Base-by-base conservation (phyloP, 2,888 invertebrate genomes). In the Melanostoma scalare region DNA sequence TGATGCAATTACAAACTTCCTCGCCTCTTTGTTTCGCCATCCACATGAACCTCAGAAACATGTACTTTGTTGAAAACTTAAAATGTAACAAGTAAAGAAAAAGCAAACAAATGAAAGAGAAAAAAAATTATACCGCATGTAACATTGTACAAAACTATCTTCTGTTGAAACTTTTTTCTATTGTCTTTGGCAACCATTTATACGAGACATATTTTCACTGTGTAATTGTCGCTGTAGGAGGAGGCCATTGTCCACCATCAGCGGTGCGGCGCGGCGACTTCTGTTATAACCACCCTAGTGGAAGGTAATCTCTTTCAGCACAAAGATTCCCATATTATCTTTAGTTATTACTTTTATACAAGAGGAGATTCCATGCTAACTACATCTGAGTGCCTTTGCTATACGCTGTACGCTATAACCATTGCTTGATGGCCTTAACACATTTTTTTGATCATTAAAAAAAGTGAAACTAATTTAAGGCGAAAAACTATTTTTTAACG, bases 401-500 rank as follows among this genome's bases (percentile, higher is more conserved):
- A 4, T 6, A 48, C 50, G 63, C 50, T 61, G 38, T 48, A 42
- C 65, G 36, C 69, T 60, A 55, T 40, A 20, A 44, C 74, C 68
- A 30, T 36, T 10, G 5, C 44, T 55, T 42, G 50, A 9, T 55
- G 76, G 48, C 63, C 63, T 50, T 69, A 56, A 52, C 72, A 73
- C 50, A 63, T 38, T 63, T 63, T 72, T 60, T 63, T n/a, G 38
- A 50, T 77, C 73, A 56, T 82, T 73, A 72, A 82, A 72, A 56
- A 61, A 77, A 77, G 63, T 73, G 73, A 73, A 55, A 74, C 77
- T 78, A 77, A 82, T 82, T 82, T 71, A 69, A 84, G 65, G 67
- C 67, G 60, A 46, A 75, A 75, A 76, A 78, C 65, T 84, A 79
- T 84, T 71, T 67, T 44, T 63, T 78, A 84, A 84, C 74, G 78